Conservation (phyloP, 1,140 invertebrate genomes). For the Halyomorpha halys region DNA sequence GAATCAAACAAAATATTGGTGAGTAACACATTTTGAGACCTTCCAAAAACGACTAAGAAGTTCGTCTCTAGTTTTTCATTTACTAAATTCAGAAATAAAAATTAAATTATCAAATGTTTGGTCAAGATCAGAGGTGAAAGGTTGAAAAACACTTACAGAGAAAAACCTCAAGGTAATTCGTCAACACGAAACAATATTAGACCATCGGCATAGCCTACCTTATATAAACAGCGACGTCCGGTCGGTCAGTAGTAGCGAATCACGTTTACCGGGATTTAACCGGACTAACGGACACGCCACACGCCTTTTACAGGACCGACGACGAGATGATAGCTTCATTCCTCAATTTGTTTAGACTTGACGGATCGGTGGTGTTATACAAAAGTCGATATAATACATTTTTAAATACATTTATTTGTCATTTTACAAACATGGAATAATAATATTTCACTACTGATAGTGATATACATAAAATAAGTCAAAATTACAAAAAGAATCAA, state of each 20-base stretch:
- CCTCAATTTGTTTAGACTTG: neutral
- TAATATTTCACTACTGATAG: constrained; percentile 16
- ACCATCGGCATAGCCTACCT: constrained; percentile 1
- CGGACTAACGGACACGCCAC: constrained; percentile 12
- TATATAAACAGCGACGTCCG: neutral
- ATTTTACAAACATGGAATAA: constrained; percentile 16
- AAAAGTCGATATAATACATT: constrained; percentile 5
- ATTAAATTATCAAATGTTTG: too few species aligned
- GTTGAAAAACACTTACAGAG: too few species aligned
- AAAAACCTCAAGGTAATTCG: too few species aligned
- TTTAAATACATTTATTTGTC: constrained; percentile 9
- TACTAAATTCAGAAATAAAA: too few species aligned
- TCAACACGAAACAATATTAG: too few species aligned
- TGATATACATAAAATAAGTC: constrained; percentile 15
- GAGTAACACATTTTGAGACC: too few species aligned
- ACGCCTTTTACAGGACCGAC: neutral
- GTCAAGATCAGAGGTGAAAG: too few species aligned
- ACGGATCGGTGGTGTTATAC: constrained; percentile 11
- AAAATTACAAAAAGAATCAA: constrained; percentile 10
- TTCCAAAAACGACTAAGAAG: too few species aligned
- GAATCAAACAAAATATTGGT: too few species aligned
- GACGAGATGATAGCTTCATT: neutral
- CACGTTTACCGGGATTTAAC: constrained; percentile 13
- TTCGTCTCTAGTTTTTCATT: too few species aligned
- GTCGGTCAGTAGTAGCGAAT: constrained; percentile 1